A percentile compares a stretch with the other conserved stretches of the same genome.
These are phyloP conservation scores for Pavo muticus DNA, from an alignment of 2,113 vertebrate species.

Conservation along the genomic window DNA sequence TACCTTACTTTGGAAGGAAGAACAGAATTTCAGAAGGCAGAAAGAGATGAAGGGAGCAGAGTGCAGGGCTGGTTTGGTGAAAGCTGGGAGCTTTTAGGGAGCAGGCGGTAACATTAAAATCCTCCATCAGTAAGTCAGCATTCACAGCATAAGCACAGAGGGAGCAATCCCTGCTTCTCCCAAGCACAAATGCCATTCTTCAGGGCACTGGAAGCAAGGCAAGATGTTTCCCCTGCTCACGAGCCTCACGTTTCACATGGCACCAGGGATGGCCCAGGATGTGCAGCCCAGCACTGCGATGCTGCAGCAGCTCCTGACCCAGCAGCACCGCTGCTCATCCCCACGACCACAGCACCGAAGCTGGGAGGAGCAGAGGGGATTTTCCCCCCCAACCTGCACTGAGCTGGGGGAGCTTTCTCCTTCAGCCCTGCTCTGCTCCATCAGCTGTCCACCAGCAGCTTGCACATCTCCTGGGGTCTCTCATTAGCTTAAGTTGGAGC, in stretches of 20 bases:
- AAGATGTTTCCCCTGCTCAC: background rate
- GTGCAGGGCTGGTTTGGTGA: background rate
- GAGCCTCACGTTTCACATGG: background rate
- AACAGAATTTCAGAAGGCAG: background rate
- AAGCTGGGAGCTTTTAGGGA: background rate
- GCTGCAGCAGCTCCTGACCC: background rate
- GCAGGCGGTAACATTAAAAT: background rate
- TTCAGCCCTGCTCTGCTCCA: background rate
- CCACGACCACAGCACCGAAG: too few species aligned
- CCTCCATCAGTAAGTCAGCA: background rate
- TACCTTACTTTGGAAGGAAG: background rate
- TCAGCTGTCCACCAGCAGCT: background rate
- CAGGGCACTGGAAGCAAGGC: background rate
- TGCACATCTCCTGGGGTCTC: background rate
- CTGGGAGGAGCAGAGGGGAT: too few species aligned
- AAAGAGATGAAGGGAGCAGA: background rate
- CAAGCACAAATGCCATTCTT: background rate
- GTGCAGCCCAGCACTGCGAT: background rate
- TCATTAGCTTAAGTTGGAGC: accelerated
- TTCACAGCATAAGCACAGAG: background rate
- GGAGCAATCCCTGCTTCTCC: background rate
- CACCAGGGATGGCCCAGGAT: background rate
- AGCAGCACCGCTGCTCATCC: too few species aligned
- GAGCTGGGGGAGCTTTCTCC: background rate
- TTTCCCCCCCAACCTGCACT: background rate